A percentile compares a stretch with the other conserved stretches of the same genome.
phyloP scores from a whole-genome alignment of 1,140 invertebrate species.

The Drosophila teissieri region DNA sequence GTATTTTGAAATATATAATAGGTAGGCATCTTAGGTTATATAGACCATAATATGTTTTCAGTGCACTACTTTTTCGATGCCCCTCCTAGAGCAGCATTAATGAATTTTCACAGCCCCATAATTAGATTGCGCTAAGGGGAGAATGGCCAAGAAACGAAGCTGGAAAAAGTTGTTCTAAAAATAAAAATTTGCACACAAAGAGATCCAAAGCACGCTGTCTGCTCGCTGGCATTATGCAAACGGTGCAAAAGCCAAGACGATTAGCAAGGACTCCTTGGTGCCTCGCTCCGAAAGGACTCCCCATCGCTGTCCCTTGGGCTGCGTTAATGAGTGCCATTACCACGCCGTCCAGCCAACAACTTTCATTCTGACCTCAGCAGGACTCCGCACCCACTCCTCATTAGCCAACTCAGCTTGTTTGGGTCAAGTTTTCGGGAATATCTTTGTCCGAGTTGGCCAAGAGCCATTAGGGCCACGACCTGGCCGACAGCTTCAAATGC shows the following conservation, averaged over 20 bases:
- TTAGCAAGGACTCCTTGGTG: conserved; percentile 42
- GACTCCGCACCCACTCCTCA: conserved; percentile 19
- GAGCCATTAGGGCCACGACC: conserved; percentile 61
- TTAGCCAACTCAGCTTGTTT: conserved; percentile 30
- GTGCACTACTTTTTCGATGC: neutral
- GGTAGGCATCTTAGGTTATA: too few species aligned
- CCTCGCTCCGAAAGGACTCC: conserved; percentile 1
- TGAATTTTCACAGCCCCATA: conserved; percentile 72
- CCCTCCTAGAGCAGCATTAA: conserved; percentile 46
- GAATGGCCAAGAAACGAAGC: conserved; percentile 41
- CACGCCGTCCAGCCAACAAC: conserved; percentile 57
- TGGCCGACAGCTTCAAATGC: conserved; percentile 39
- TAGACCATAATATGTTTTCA: neutral
- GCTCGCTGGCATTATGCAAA: conserved; percentile 64
- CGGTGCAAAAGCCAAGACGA: conserved; percentile 70
- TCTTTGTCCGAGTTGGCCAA: conserved; percentile 41
- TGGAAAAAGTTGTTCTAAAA: conserved; percentile 51
- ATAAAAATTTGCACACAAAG: conserved; percentile 64
- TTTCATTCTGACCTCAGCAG: conserved; percentile 52
- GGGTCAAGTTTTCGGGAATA: conserved; percentile 24
- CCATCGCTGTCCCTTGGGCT: conserved; percentile 31
- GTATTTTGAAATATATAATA: too few species aligned
- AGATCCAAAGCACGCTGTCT: conserved; percentile 37
- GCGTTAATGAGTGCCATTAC: conserved; percentile 79
- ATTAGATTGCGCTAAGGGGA: conserved; percentile 64